Evolutionary conservation across 2,113 vertebrate species (phyloP), one percentile per base, ranked within the genome.

Genomic region (Malaclemys terrapin): DNA sequence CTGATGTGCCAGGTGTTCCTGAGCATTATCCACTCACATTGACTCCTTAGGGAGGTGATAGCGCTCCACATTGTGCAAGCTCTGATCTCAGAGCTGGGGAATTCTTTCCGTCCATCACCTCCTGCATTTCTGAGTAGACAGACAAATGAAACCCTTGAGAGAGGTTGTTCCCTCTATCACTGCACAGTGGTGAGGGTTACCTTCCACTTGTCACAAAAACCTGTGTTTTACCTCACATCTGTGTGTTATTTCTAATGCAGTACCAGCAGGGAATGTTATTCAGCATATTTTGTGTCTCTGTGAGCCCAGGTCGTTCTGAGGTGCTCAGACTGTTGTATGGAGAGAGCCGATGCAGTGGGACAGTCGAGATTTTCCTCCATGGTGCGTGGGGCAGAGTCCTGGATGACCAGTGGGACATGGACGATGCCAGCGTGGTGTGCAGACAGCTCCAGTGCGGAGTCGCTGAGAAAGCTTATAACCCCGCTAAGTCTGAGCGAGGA

Each of bases 331-430:
- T 98, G 79, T 82, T 81, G 13, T 95, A 91, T 1, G 98, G 98
- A 2, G 92, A 97, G 82, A 97, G 95, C 84, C 96, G 45, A 87
- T 98, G 98, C 4, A 96, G 96, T 0, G 98, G 98, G 3, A 85
- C 90, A 24, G 95, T 98, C 86, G 98, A 98, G 90, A 85, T 98
- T 50, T 94, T 52, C 3, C 79, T 97, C 83, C 35, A 62, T 0
- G 95, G 96, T 5, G 4, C 0, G 11, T 98, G 98, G 98, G 89
- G 89, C 75, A 97, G 96, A n/a, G 91, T 98, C 3, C 57, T 62
- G 52, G 52, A 53, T 53, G 17, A 53, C 17, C 52, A 53, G 2
- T 53, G 52, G 52, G 52, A 53, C 17, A 53, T 53, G 17, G 6
- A 19, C 2, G 52, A 53, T 53, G 52, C 52, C 17, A 53, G 52